Base-by-base conservation (phyloP, 2,113 vertebrate genomes). In the Odobenus rosmarus region DNA sequence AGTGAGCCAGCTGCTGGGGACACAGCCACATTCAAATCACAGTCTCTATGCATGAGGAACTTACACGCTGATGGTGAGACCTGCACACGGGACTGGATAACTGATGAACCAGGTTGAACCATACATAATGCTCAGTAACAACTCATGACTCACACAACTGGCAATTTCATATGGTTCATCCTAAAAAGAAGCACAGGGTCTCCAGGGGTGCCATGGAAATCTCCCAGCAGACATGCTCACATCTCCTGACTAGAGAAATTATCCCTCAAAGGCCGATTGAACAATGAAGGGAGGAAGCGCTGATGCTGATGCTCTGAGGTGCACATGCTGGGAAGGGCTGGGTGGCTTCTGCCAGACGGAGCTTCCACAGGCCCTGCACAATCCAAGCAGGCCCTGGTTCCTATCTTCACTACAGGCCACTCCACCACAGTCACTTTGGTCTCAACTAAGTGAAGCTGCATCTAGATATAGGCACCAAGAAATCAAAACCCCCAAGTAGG, bases 221-320 rank as follows among this genome's bases (percentile, higher is more conserved):
- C 49, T 77, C 31, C n/a, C 36, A 49, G 64, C 11, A 5, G 53
- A 42, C 7, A n/a, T 4, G 59, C 12, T 53, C 19, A 59, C 9
- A 7, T 12, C 10, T 42, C 49, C 57, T 33, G 21, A 15, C 21
- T 76, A 26, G 15, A 95, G n/a, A 64, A 76, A 76, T 59, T 7
- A 61, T 12, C 55, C 19, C 26, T 49, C 57, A 24, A 51, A n/a
- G 72, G 11, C 18, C 23, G 1, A 28, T 15, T 59, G 24, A 62
- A 64, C 14, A 11, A 39, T 18, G 24, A 74, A 11, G 15, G 46
- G 42, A 53, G 21, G 28, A 90, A n/a, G 16, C 0, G 0, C 12
- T 18, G 10, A 2, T 5, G 23, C 5, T 31, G 8, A 51, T 1
- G 3, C 5, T 5, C 18, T 1, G 86, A 36, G 42, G 55, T 26